Evolutionary conservation across 1,140 invertebrate species (phyloP), one percentile per base, ranked within the genome.

Genomic region (Listronotus oregonensis): DNA sequence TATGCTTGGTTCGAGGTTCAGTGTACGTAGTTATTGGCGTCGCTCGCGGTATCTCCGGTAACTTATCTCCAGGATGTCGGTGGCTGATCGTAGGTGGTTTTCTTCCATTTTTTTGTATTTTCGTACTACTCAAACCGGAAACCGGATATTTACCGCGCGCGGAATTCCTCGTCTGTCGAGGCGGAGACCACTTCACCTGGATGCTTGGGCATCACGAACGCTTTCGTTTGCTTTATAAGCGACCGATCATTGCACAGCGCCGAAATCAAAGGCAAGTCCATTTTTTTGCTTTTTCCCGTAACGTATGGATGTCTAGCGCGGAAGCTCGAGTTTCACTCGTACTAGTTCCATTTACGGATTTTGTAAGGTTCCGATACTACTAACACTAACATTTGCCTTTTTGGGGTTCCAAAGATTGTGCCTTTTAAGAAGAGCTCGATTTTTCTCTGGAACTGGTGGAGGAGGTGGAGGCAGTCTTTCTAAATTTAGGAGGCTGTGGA

Each of bases 211-310:
- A 88, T 82, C 43, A 89, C 89, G 72, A 90, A 91, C 11, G 90
- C 90, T 78, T 93, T 92, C 5, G 91, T 93, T 78, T 93, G 91
- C 78, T 92, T 93, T 44, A 94, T 78, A 62, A 94, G 80, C 40
- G 92, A 92, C 31, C 89, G 84, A 78, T 96, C 93, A 75, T 95
- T 95, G 80, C 93, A 96, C 50, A 96, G 81, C 5, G 93, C 93
- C 40, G 92, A 90, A 73, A 96, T 94, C 31, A 96, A 80, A 12
- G 93, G 93, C 73, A 96, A 80, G 79, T 95, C 93, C 66, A 95
- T 79, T 72, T 94, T 90, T 67, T 90, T 88, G 80, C 91, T 94
- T 80, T 94, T 78, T 94, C 92, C 32, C 92, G 83, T 40, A 95
- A 80, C 43, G 89, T 87, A 65, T 87, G 87, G 64, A 94, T 93